Base-by-base conservation (phyloP, 2,797 vertebrate genomes). In the Cyprinodon diabolis region DNA sequence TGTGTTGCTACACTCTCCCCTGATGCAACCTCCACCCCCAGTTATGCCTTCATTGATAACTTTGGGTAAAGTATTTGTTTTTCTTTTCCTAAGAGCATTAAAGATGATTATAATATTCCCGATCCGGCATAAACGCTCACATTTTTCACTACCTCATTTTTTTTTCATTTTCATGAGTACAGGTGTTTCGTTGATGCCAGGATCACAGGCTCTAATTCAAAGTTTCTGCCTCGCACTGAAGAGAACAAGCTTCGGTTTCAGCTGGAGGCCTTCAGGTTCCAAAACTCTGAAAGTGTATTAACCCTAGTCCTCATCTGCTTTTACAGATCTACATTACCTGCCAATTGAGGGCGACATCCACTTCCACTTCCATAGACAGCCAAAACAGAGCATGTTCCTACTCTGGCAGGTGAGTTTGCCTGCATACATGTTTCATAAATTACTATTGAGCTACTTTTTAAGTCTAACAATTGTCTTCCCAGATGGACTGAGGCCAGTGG, bases 291-390 rank as follows among this genome's bases (percentile, higher is more conserved):
- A 0, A 84, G 71, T 67, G 89, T 51, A 70, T 58, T 43, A 35
- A 52, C 8, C 11, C 8, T 54, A 47, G 58, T n/a, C 21, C 21
- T 75, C 1, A 15, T 9, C 21, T 40, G 6, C 72, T 76, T 72
- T 30, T 62, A 75, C 67, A 95, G 94, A 30, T 95, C 60, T 94
- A 93, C 76, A 86, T 95, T 56, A 89, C 93, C 56, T 96, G 95
- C 67, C 23, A 87, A n/a, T 63, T 96, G 83, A 90, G 66, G 79
- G 94, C 92, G 75, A 84, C 87, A 37, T 72, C 85, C 17, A 4
- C 81, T 25, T 14, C 68, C 3, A 0, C 43, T 21, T 0, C 0
- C 8, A 48, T 89, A 23, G 84, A 90, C 45, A 0, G 0, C 30
- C 49, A 55, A 2, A 70, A 93, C 35, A 93, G 92, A 87, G 91